Base-by-base conservation (phyloP, 2,888 invertebrate species). In the Nomada ruficornis region DNA sequence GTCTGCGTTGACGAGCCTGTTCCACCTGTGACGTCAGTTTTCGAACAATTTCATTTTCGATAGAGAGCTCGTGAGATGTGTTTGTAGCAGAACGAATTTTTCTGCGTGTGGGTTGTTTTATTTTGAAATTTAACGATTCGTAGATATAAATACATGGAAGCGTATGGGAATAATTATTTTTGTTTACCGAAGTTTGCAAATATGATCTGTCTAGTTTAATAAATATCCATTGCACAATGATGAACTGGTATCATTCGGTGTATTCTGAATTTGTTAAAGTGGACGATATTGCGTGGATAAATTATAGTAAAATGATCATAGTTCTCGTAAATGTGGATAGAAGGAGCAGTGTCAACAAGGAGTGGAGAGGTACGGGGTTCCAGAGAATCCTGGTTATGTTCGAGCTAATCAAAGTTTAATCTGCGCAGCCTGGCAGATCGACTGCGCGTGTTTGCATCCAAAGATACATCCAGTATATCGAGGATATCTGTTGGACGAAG, bases 341-440 rank as follows among this genome's bases (percentile, higher is more conserved):
- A 63, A 63, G 62, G 42, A 60, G 55, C 52, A 69, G 54, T 73
- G 80, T 79, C 68, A 73, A 80, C 59, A 59, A 26, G n/a, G 42
- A 59, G 64, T 7, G 20, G 70, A 76, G 29, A 60, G 23, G 62
- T 42, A 57, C 15, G 60, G 2, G 52, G 18, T 4, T 20, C 13
- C 42, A 18, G 64, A 26, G 55, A 67, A 59, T 59, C 13, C 23
- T 50, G 9, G 62, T 36, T 82, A 74, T 73, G 77, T 77, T 82
- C 82, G 74, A 82, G 20, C 62, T 77, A 77, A 83, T 83, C 82
- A 77, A 77, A 82, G 73, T 83, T 82, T 82, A 82, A 77, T 83
- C 82, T 70, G 67, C 73, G 29, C 77, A 69, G 72, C 81, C 81
- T 73, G 77, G 44, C 68, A 67, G 36, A 60, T 81, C 82, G 64